Evolutionary conservation across 2,113 vertebrate species (phyloP).

Genomic region (Sciurus niger): DNA sequence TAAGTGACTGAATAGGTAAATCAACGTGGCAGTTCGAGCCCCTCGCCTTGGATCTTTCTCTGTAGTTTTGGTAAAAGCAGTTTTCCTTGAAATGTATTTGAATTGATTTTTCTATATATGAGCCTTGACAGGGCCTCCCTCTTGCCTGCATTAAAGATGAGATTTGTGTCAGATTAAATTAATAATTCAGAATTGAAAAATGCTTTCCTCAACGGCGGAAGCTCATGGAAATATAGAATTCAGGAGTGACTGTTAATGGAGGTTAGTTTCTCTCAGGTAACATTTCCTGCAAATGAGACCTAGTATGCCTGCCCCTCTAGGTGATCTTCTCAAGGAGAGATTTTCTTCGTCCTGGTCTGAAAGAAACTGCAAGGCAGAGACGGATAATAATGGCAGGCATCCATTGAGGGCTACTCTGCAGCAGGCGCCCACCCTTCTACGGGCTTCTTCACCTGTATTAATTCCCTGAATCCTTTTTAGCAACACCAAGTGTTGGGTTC

Average conservation of each 20-base stretch:
- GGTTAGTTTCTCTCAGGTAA: constrained; percentile 47
- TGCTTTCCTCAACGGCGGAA: constrained; percentile 56
- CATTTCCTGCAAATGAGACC: constrained; percentile 29
- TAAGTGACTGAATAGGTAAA: background rate
- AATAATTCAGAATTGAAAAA: constrained; percentile 81
- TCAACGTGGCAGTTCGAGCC: background rate
- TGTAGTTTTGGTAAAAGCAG: constrained; percentile 46
- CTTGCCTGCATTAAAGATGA: constrained; percentile 73
- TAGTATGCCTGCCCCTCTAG: background rate
- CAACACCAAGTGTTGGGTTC: background rate
- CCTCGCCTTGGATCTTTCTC: constrained; percentile 7
- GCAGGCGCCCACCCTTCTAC: fast-evolving
- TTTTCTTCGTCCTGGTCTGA: background rate
- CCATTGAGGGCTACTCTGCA: fast-evolving
- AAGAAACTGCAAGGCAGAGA: background rate
- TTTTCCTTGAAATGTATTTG: constrained; percentile 68
- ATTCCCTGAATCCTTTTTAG: background rate
- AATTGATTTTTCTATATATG: constrained; percentile 70
- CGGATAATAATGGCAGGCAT: background rate
- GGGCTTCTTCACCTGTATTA: background rate
- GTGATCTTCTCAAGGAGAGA: background rate
- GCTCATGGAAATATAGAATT: background rate
- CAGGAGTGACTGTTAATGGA: background rate
- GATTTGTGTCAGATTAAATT: constrained; percentile 76
- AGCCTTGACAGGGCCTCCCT: constrained; percentile 70